Base-by-base conservation (phyloP, 2,888 invertebrate genomes). In the Hecatera dysodea region DNA sequence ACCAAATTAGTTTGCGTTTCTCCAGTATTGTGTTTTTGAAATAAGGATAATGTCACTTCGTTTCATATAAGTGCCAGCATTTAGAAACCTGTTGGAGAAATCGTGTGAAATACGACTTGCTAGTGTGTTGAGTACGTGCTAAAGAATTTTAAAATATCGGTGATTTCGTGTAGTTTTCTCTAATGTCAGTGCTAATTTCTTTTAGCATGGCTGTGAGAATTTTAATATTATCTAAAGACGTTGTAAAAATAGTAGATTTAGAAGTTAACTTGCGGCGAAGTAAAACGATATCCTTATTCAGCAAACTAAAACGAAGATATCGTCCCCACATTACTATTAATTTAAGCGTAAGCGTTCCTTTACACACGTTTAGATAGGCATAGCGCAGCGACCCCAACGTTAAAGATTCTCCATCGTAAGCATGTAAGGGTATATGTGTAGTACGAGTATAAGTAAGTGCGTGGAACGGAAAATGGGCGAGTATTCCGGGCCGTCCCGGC, bases 401-500 rank as follows among this genome's bases (percentile, higher is more conserved):
- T 84, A 85, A 88, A 89, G 87, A 88, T 88, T 88, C 84, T 83
- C 86, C 81, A 79, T 86, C 81, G 86, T 87, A 87, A 89, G 89
- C 87, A 88, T 86, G 89, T 87, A 85, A 86, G 85, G 87, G 85
- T 90, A 85, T 83, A n/a, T n/a, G n/a, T n/a, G n/a, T n/a, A 80
- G 85, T 90, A 85, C 39, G 19, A 44, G 44, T 44, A 44, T 84
- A 82, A 89, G 86, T 87, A 88, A 89, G 86, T 87, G 86, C 79
- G 86, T 86, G 69, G 80, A 85, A 87, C 86, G 87, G 86, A 90
- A 88, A 91, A 93, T 90, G 88, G 89, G 80, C 81, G 87, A 86
- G 85, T 87, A 88, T 89, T 87, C 86, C 85, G 86, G 81, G 83
- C 81, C 84, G 86, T 86, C 80, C 85, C 88, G 83, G 82, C 91